These are phyloP conservation scores for Scleropages formosus DNA, from an alignment of 2,797 vertebrate species.

Conservation along the genomic window DNA sequence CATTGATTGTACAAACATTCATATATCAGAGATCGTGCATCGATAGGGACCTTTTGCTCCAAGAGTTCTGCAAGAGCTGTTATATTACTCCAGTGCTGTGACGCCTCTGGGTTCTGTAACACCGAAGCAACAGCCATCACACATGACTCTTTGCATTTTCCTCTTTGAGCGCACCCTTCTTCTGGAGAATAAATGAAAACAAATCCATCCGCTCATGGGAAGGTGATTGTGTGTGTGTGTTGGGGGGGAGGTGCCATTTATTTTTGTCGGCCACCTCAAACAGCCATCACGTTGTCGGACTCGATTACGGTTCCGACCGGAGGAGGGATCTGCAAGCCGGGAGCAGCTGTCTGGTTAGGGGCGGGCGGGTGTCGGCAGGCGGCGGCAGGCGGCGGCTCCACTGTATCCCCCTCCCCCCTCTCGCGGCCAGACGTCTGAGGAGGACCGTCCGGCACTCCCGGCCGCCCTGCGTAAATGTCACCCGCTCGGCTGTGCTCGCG, in stretches of 20 bases:
- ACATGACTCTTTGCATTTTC: conserved; percentile 37
- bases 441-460: conserved; percentile 50
- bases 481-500: conserved; percentile 32
- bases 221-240: neutral
- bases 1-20: too few relatives aligned
- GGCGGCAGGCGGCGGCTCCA: conserved; percentile 48
- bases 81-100: too few relatives aligned
- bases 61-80: too few relatives aligned
- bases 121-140: neutral
- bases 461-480: conserved; percentile 60
- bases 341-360: conserved; percentile 45
- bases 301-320: conserved; percentile 65
- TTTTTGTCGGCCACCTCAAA: conserved; percentile 70
- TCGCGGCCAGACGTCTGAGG: conserved; percentile 46
- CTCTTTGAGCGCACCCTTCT: conserved; percentile 60
- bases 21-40: too few relatives aligned
- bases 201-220: conserved; percentile 62
- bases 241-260: neutral
- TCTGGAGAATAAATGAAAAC: conserved; percentile 65
- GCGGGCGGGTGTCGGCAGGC: conserved; percentile 34
- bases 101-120: neutral
- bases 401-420: conserved; percentile 40
- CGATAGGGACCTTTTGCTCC: too few relatives aligned
- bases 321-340: conserved; percentile 76
- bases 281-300: conserved; percentile 73